Conservation (phyloP, 2,888 invertebrate species). For the Hylaea fasciaria region DNA sequence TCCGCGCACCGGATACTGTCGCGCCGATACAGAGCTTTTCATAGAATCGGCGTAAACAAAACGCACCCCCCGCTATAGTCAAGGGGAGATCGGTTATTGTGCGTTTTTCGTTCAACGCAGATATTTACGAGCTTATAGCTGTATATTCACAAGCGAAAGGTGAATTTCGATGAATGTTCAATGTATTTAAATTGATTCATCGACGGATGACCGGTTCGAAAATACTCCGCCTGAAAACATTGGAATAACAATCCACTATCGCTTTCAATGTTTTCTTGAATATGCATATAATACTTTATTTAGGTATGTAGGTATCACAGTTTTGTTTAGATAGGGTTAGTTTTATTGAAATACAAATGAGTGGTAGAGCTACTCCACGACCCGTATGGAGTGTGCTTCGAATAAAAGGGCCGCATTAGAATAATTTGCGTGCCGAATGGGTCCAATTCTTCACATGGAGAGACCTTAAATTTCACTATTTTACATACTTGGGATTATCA, state of each 20-base stretch:
- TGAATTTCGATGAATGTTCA: conserved; percentile 70
- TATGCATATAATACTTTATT: conserved; percentile 3
- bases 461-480: conserved; percentile 85
- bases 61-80: conserved; percentile 44
- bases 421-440: conserved; percentile 81
- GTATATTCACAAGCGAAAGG: conserved; percentile 65
- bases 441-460: conserved; percentile 84
- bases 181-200: conserved; percentile 79
- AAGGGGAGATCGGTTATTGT: conserved; percentile 55
- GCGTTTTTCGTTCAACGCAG: conserved; percentile 62
- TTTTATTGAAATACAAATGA: conserved; percentile 85
- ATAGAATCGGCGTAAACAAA: conserved; percentile 62
- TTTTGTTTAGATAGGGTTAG: conserved; percentile 82
- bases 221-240: conserved; percentile 63
- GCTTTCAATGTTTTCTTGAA: conserved; percentile 50
- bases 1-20: conserved; percentile 60
- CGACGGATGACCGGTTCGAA: conserved; percentile 64
- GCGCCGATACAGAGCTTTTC: conserved; percentile 59
- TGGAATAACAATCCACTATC: conserved; percentile 62
- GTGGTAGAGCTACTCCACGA: conserved; percentile 68
- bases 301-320: conserved; percentile 56
- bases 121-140: conserved; percentile 31
- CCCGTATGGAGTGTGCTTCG: conserved; percentile 77
- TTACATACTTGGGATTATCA: conserved; percentile 84
- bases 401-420: conserved; percentile 84